Evolutionary conservation across 1,140 invertebrate genomes (phyloP), one percentile per base, ranked within the genome.

Genomic region (Akabosia matsudoensis): DNA sequence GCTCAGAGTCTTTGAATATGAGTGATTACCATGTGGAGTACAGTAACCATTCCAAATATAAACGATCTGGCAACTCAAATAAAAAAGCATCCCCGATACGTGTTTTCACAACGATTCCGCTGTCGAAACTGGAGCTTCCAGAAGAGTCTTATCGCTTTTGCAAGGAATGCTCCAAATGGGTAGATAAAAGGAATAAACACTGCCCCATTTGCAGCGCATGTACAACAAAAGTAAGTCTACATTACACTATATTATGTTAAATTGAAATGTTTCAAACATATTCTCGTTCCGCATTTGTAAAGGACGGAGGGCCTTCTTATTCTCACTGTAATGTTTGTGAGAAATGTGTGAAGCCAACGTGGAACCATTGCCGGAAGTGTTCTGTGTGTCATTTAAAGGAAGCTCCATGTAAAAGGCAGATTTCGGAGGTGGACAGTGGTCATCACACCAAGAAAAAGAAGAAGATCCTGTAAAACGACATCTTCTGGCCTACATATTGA

Each of bases 1-100:
- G 70, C 7, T 51, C 31, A 1, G 7, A 2, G 3, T 3, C 16
- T 22, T 22, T 72, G 7, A 45, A 45, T 22, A 72, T 72, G 70
- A 72, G 70, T 26, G 70, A 72, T 37, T 72, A 22, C 45, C 33
- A 72, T 26, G 70, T 72, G 1, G 33, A 45, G 70, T 72, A 72
- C 70, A 34, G 26, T 26, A 72, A 72, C 45, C 70, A 72, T 72
- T 16, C 70, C 37, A 72, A 72, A 22, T 72, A 22, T 37, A 37
- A 1, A n/a, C n/a, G n/a, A n/a, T n/a, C n/a, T 45, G 70, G 34
- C 26, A 70, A 22, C 24, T 37, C 31, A 2, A 51, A 28, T 37
- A 72, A 34, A 10, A 72, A 72, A 26, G 34, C 70, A 45, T 72
- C 70, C 28, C 70, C 70, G 16, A 28, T 72, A 1, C 2, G 70